Evolutionary conservation across 2,888 invertebrate genomes (phyloP).

Genomic region (Ptilodon capucinus): DNA sequence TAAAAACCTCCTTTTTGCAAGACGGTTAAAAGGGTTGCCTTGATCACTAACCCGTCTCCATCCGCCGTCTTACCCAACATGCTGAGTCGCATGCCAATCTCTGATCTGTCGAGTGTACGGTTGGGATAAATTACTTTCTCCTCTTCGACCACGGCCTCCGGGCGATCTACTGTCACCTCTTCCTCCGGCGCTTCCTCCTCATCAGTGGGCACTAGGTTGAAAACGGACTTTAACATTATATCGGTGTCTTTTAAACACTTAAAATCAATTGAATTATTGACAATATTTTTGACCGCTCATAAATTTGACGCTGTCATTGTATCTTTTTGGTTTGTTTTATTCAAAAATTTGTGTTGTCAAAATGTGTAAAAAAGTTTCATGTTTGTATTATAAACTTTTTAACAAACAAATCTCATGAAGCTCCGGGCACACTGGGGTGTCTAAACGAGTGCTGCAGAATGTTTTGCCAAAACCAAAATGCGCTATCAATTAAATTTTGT

Average conservation of each 20-base stretch:
- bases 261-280: no score
- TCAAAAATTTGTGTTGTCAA: no score
- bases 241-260: neutral
- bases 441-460: no score
- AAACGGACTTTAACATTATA: conserved; percentile 63
- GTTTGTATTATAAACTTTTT: no score
- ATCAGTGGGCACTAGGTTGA: conserved; percentile 30
- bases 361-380: no score
- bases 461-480: no score
- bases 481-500: no score
- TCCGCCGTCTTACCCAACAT: conserved; percentile 72
- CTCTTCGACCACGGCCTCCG: neutral
- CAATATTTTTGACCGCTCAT: neutral
- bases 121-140: conserved; percentile 23
- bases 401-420: no score
- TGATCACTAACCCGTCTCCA: conserved; percentile 63
- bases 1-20: no score
- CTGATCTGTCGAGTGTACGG: conserved; percentile 49
- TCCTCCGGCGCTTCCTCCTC: conserved; percentile 13
- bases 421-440: no score
- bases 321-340: neutral
- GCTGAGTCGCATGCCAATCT: conserved; percentile 62
- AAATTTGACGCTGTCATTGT: neutral
- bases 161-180: conserved; percentile 11
- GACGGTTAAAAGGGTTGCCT: neutral